These are phyloP conservation scores for Vanessa cardui DNA, from an alignment of 2,888 invertebrate species.

Conservation along the genomic window DNA sequence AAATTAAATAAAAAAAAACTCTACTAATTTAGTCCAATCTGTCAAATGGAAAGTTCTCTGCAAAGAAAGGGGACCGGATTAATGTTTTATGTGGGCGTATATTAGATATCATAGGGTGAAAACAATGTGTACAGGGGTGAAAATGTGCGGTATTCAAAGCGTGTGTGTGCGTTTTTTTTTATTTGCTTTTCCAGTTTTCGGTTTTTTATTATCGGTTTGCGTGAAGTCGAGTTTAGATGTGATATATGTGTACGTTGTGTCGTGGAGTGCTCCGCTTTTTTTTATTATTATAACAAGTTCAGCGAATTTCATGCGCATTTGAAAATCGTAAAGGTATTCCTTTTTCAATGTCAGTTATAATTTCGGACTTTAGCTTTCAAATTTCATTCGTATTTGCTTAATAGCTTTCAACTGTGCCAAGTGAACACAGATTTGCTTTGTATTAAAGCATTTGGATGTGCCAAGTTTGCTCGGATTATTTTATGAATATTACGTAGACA, in stretches of 20 bases:
- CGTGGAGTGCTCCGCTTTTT: neutral
- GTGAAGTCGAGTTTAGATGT: conserved; percentile 6
- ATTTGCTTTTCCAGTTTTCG: conserved; percentile 25
- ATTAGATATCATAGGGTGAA: conserved; percentile 62
- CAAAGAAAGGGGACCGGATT: conserved; percentile 78
- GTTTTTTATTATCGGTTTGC: conserved; percentile 34
- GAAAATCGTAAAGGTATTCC: neutral
- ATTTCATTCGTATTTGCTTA: conserved; percentile 7
- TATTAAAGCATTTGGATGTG: neutral
- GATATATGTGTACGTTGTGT: neutral
- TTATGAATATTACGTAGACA: neutral
- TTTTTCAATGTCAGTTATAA: neutral
- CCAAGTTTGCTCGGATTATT: conserved; percentile 2
- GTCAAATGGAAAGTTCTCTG: conserved; percentile 81
- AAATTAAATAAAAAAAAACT: conserved; percentile 74
- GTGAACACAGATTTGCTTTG: neutral
- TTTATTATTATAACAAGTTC: neutral
- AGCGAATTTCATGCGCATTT: neutral
- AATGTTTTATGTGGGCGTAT: conserved; percentile 64
- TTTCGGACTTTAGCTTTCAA: neutral
- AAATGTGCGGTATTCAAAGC: conserved; percentile 30
- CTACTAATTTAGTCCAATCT: conserved; percentile 79
- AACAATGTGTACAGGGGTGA: conserved; percentile 22
- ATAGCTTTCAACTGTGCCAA: conserved; percentile 2
- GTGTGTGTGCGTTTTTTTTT: conserved; percentile 30